phyloP scores from a whole-genome alignment of 2,888 invertebrate genomes.

The Trichopria drosophilae region DNA sequence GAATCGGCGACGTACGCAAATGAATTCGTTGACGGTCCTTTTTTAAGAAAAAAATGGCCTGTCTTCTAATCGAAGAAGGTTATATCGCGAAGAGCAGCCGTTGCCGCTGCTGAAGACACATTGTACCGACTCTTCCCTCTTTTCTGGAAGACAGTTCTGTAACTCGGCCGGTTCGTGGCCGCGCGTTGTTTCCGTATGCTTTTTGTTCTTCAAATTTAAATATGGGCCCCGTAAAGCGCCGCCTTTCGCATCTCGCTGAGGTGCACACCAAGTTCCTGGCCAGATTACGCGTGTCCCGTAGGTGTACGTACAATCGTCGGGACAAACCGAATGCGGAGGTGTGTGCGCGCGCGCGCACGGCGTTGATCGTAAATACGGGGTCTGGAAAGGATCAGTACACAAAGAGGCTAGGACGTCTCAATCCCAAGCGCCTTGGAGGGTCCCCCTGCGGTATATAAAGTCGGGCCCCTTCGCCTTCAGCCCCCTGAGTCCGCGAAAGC shows the following conservation, averaged over 20 bases:
- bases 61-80: too few relatives aligned
- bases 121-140: slow-evolving; percentile 27
- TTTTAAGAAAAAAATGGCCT: too few relatives aligned
- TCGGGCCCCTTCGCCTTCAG: slow-evolving; percentile 35
- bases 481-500: slow-evolving; percentile 38
- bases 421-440: slow-evolving; percentile 56
- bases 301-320: slow-evolving; percentile 53
- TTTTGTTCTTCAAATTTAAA: slow-evolving; percentile 50
- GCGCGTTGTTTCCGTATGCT: slow-evolving; percentile 32
- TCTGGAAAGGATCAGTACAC: slow-evolving; percentile 52
- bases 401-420: slow-evolving; percentile 59
- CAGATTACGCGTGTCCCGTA: too few relatives aligned
- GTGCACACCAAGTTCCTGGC: too few relatives aligned
- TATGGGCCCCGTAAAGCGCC: slow-evolving; percentile 41
- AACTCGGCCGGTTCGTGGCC: slow-evolving; percentile 28
- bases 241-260: slow-evolving; percentile 36
- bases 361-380: slow-evolving; percentile 58
- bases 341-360: slow-evolving; percentile 49
- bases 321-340: slow-evolving; percentile 52
- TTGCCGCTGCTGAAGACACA: too few relatives aligned
- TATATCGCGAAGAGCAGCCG: too few relatives aligned
- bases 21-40: too few relatives aligned
- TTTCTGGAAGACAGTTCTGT: slow-evolving; percentile 16
- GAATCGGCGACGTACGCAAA: too few relatives aligned
- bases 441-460: slow-evolving; percentile 47